A percentile compares a stretch with the other conserved stretches of the same genome.
Evolutionary conservation across 2,113 vertebrate species (phyloP).

Genomic region (Natator depressus): DNA sequence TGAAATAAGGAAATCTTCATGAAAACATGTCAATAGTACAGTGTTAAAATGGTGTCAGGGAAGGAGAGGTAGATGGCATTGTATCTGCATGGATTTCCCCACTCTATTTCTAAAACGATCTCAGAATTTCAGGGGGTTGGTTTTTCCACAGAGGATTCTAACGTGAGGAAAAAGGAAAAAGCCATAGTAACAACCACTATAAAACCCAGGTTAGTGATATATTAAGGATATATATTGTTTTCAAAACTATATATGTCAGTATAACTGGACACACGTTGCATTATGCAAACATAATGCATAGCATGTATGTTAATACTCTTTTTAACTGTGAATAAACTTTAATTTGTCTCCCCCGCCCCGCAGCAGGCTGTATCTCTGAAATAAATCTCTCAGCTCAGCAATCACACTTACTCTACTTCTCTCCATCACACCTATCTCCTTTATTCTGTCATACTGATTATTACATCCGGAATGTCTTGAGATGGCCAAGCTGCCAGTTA

Average conservation of each 20-base stretch:
- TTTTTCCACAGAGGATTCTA: neutral
- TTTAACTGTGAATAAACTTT: neutral
- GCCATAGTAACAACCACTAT: neutral
- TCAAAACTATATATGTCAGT: neutral
- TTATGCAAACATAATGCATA: neutral
- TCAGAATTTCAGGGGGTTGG: neutral
- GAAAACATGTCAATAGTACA: neutral
- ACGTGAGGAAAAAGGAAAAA: neutral
- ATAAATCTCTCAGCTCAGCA: neutral
- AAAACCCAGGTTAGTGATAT: neutral
- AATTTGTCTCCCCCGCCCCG: neutral
- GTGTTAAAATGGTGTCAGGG: neutral
- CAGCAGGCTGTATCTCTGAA: fast-evolving
- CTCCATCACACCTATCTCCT: neutral
- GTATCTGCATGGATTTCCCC: neutral
- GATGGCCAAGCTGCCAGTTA: neutral
- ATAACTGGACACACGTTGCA: neutral
- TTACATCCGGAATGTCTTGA: neutral
- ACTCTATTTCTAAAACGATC: neutral
- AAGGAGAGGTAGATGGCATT: neutral
- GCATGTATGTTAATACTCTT: neutral
- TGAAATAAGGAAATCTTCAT: neutral
- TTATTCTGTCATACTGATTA: neutral
- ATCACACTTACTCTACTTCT: neutral
- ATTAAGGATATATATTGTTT: neutral